Conservation (phyloP, 2,113 vertebrate genomes). For the Rhea americana region DNA sequence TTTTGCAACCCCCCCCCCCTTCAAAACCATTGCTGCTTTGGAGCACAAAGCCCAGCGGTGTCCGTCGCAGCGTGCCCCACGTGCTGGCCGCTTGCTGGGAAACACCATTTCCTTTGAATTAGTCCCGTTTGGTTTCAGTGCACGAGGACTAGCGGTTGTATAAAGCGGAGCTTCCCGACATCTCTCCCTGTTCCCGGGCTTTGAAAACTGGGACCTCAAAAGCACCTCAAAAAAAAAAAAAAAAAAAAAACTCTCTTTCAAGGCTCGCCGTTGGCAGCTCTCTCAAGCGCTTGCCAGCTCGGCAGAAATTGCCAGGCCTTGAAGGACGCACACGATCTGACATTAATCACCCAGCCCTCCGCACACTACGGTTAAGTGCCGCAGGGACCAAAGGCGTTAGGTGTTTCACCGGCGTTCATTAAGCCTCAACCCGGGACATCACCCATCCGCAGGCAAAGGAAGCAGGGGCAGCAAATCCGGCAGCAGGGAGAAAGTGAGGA, state of each 20-base stretch:
- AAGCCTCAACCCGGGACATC: neutral
- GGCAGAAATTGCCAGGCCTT: neutral
- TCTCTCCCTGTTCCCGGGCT: neutral
- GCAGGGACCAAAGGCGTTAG: neutral
- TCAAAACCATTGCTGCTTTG: neutral
- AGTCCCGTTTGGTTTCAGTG: neutral
- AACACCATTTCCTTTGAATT: neutral
- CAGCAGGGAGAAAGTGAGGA: neutral
- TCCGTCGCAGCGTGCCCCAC: too few relatives aligned
- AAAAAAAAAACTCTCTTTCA: too few relatives aligned
- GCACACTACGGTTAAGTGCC: neutral
- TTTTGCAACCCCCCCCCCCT: neutral
- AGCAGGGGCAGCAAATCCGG: neutral
- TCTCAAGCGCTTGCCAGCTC: neutral
- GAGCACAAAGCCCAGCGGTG: neutral
- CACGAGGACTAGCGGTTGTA: neutral
- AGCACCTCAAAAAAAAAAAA: neutral
- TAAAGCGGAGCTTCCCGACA: neutral
- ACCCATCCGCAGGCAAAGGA: fast-evolving
- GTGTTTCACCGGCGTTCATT: neutral
- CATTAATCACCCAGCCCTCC: neutral
- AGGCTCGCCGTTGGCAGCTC: neutral
- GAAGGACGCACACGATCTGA: fast-evolving
- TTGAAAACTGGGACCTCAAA: neutral
- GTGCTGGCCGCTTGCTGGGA: neutral